Percentiles rank a stretch among this genome's conserved stretches.
Conservation (phyloP, 2,888 invertebrate genomes). For the Scaptomyza flava region DNA sequence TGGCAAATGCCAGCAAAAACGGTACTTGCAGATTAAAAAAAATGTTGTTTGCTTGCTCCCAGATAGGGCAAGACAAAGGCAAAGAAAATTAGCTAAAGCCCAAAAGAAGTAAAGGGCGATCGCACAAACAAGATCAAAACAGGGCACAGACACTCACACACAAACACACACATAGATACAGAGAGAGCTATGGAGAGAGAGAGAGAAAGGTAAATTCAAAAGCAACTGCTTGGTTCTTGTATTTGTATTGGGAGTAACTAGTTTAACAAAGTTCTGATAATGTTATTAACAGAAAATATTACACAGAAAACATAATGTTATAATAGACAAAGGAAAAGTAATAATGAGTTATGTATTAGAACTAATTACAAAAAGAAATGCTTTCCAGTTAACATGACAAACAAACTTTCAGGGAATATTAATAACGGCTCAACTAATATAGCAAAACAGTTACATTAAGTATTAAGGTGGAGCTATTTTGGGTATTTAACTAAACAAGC, state of each 20-base stretch:
- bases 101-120: constrained; percentile 70
- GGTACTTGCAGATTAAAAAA: constrained; percentile 30
- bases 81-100: constrained; percentile 74
- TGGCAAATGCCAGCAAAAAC: constrained; percentile 60
- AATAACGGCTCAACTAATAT: constrained; percentile 8
- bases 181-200: constrained; percentile 13
- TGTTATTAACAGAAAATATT: constrained; percentile 16
- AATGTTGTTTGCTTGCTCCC: constrained; percentile 33
- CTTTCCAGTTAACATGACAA: too few species aligned
- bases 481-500: background rate
- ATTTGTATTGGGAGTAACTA: background rate
- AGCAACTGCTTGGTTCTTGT: constrained; percentile 11
- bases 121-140: constrained; percentile 74
- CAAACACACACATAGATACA: constrained; percentile 6
- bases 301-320: background rate
- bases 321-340: background rate
- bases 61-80: constrained; percentile 54
- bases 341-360: too few species aligned
- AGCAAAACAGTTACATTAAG: constrained; percentile 17
- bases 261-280: constrained; percentile 14
- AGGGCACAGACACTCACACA: constrained; percentile 10
- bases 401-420: background rate
- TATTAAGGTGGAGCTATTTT: constrained; percentile 3
- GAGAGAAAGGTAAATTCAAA: constrained; percentile 38
- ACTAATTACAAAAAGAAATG: too few species aligned